Conservation (phyloP, 2,113 vertebrate genomes). For the Entosphenus tridentatus region DNA sequence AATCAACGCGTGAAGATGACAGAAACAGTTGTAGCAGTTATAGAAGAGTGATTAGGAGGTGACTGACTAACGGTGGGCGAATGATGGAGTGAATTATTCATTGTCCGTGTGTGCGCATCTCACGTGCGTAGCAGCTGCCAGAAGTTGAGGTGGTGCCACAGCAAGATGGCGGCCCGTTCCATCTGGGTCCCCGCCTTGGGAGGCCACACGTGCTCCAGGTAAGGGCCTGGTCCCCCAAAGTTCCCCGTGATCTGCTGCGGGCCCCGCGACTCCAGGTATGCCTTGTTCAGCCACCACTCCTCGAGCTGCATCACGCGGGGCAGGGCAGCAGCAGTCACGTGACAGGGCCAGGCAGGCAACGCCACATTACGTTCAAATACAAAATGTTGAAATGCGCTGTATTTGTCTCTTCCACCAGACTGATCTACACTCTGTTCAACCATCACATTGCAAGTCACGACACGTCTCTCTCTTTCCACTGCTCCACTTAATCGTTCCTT, state of each 20-base stretch:
- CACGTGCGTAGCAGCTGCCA: slow-evolving; percentile 68
- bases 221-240: slow-evolving; percentile 41
- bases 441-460: too few species aligned
- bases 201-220: slow-evolving; percentile 67
- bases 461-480: too few species aligned
- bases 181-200: slow-evolving; percentile 43
- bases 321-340: slow-evolving; percentile 6
- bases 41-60: too few species aligned
- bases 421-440: too few species aligned
- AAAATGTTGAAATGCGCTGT: slow-evolving; percentile 4
- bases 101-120: slow-evolving; percentile 12
- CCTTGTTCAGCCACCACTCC: slow-evolving; percentile 73
- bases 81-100: too few species aligned
- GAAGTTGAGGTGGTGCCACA: slow-evolving; percentile 51
- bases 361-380: background rate
- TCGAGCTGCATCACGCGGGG: slow-evolving; percentile 38
- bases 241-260: slow-evolving; percentile 66
- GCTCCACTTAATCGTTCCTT: too few species aligned
- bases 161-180: slow-evolving; percentile 37
- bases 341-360: background rate
- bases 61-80: too few species aligned
- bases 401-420: too few species aligned
- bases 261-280: slow-evolving; percentile 59
- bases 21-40: too few species aligned
- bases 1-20: too few species aligned